Evolutionary conservation across 2,888 invertebrate genomes (phyloP), one percentile per base, ranked within the genome.

Genomic region (Lydus trimaculatus): DNA sequence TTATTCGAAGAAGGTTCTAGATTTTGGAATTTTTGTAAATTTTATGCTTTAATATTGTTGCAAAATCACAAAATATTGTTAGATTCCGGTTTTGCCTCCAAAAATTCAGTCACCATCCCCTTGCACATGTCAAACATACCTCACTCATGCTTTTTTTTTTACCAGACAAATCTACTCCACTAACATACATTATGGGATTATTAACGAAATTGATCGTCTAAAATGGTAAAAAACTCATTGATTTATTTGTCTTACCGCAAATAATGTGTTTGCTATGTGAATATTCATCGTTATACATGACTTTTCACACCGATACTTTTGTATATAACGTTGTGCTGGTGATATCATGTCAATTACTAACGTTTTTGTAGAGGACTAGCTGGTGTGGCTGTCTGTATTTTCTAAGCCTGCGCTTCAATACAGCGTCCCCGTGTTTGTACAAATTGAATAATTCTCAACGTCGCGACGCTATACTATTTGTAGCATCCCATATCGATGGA

Each of bases 211-310:
- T n/a, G 43, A 61, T 31, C 52, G 25, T 11, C 9, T 33, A 39
- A 43, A 59, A 61, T 65, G 56, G 8, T 43, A 31, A 31, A 58
- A 17, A 4, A 43, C 1, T 52, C 3, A 23, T 25, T 52, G 25
- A 5, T 25, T 52, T 0, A 25, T 56, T 58, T 33, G 31, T 70
- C 85, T 85, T 82, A 85, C 85, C 85, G 82, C 81, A 84, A 82
- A 84, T 83, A 81, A 79, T 80, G 78, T 83, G 82, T 77, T 82
- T 84, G 81, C 88, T 86, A 88, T 86, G 87, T 86, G 88, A 87
- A 86, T 88, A 89, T 89, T 89, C 90, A 90, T 90, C 87, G 84
- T 89, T 89, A 90, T 90, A 89, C 90, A 90, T 90, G 89, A 88
- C 90, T 90, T 88, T 88, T 87, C 88, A 87, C 87, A 88, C 89